These are phyloP conservation scores for Plusia festucae DNA, from an alignment of 2,888 invertebrate genomes.

Conservation along the genomic window DNA sequence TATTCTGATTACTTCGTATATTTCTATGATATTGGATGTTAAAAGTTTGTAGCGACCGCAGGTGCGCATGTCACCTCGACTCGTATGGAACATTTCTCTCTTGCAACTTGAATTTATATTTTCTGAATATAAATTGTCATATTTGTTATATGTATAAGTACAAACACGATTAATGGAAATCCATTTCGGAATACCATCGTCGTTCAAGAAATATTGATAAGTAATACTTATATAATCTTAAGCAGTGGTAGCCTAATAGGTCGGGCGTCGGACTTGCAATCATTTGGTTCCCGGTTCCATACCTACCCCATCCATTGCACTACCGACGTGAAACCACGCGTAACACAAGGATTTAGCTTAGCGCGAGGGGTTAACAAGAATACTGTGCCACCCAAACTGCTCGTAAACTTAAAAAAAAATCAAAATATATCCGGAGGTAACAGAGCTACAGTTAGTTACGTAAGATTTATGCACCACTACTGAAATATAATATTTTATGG, in stretches of 20 bases:
- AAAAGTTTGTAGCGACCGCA: slow-evolving; percentile 75
- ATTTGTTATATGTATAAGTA: slow-evolving; percentile 60
- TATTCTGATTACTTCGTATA: slow-evolving; percentile 44
- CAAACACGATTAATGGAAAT: background rate
- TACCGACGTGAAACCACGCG: too few relatives aligned
- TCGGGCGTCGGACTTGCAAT: too few relatives aligned
- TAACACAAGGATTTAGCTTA: too few relatives aligned
- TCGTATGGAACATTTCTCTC: slow-evolving; percentile 81
- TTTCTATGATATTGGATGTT: slow-evolving; percentile 63
- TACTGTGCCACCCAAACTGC: too few relatives aligned
- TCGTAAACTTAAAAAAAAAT: too few relatives aligned
- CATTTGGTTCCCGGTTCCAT: too few relatives aligned
- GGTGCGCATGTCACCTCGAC: slow-evolving; percentile 78
- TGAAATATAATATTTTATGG: slow-evolving; percentile 1
- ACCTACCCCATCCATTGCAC: too few relatives aligned
- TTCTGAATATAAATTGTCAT: slow-evolving; percentile 74
- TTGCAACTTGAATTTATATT: slow-evolving; percentile 77
- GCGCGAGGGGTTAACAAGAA: too few relatives aligned
- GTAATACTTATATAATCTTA: too few relatives aligned
- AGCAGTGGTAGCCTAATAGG: too few relatives aligned
- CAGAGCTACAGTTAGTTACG: background rate
- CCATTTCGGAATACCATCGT: background rate
- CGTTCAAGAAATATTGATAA: background rate
- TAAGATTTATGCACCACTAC: slow-evolving; percentile 4
- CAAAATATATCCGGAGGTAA: background rate